A percentile compares a stretch with the other conserved stretches of the same genome.
phyloP scores from a whole-genome alignment of 2,113 vertebrate species.

The Talpa occidentalis region DNA sequence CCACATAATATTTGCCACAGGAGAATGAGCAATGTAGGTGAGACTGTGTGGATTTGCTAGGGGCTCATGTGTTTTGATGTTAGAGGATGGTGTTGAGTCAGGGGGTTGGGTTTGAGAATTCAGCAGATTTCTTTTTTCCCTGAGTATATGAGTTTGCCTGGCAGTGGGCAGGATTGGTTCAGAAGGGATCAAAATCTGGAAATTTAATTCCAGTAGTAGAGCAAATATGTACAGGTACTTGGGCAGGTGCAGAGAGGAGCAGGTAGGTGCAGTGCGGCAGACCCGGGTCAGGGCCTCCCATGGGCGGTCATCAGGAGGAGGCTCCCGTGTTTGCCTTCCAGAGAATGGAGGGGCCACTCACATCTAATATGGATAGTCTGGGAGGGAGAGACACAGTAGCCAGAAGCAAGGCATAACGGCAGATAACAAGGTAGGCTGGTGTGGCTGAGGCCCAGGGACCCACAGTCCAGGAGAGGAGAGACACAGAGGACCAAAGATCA shows the following conservation, averaged over 20 bases:
- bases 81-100: background rate
- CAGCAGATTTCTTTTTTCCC: background rate
- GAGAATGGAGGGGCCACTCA: background rate
- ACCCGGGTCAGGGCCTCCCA: background rate
- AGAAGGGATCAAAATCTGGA: background rate
- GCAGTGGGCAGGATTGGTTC: background rate
- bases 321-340: background rate
- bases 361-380: too few relatives aligned
- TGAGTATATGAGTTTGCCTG: background rate
- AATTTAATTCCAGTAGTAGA: background rate
- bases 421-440: too few relatives aligned
- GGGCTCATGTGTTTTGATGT: background rate
- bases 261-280: too few relatives aligned
- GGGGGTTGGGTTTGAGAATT: background rate
- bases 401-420: too few relatives aligned
- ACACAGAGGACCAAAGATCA: background rate
- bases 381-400: too few relatives aligned
- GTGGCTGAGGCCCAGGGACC: background rate
- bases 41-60: background rate
- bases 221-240: background rate
- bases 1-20: background rate
- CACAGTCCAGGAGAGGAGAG: background rate
- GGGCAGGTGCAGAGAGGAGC: background rate
- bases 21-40: background rate
- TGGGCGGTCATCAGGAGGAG: background rate